Conservation (phyloP, 2,888 invertebrate species). For the Lycophotia porphyrea region DNA sequence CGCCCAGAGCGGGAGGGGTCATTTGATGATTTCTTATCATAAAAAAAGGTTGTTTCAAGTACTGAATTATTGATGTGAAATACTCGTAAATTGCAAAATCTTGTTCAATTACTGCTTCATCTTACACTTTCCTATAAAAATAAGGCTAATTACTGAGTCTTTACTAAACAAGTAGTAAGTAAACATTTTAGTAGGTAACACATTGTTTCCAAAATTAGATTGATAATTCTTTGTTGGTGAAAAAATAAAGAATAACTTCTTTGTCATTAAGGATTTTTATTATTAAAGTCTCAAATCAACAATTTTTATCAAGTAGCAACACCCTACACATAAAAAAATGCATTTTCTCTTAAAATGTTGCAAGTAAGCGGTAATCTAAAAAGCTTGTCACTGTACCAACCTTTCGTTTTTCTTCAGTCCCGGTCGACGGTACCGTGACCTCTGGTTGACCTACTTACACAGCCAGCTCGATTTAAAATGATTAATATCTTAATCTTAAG, state of each 20-base stretch:
- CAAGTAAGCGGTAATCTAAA: constrained; percentile 20
- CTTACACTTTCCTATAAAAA: background rate
- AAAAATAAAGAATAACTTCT: background rate
- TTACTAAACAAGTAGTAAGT: background rate
- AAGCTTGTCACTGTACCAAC: constrained; percentile 18
- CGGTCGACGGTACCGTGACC: constrained; percentile 34
- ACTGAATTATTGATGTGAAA: background rate
- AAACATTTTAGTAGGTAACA: background rate
- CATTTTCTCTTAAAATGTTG: background rate
- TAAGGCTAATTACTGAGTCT: background rate
- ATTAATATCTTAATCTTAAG: constrained; percentile 62
- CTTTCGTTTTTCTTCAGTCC: constrained; percentile 7
- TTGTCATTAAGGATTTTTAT: background rate
- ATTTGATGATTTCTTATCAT: no score
- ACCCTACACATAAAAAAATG: background rate
- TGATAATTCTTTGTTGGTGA: background rate
- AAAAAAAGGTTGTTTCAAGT: background rate
- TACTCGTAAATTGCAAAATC: no score
- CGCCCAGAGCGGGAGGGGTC: no score
- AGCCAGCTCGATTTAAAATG: constrained; percentile 60
- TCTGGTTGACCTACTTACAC: constrained; percentile 54
- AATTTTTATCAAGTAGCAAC: background rate
- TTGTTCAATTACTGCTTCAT: background rate
- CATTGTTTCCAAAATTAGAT: background rate
- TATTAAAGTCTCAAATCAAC: background rate